Evolutionary conservation across 2,797 vertebrate genomes (phyloP).

Genomic region (Pagetopsis macropterus): DNA sequence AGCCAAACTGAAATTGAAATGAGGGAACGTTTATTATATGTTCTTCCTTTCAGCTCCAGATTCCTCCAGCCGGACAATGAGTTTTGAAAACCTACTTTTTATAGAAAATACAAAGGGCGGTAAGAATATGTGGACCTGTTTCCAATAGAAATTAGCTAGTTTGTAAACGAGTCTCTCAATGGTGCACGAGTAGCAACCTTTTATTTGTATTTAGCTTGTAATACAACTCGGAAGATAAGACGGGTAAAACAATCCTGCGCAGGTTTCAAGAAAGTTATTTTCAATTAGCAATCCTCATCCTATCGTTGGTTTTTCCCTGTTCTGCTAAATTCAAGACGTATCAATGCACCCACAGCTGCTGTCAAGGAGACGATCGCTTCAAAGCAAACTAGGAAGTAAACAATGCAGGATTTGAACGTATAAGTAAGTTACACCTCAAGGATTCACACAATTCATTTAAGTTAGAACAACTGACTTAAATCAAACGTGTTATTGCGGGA

Average conservation of each 20-base stretch:
- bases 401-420: background rate
- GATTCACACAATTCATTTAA: background rate
- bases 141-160: background rate
- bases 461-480: background rate
- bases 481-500: background rate
- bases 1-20: slow-evolving; percentile 9
- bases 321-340: background rate
- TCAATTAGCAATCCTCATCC: too few species aligned
- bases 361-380: background rate
- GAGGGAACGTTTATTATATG: background rate
- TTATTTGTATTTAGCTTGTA: background rate
- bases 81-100: too few species aligned
- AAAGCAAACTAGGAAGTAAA: background rate
- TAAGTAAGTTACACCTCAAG: background rate
- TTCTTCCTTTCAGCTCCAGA: background rate
- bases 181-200: background rate
- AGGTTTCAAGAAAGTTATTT: background rate
- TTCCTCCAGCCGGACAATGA: background rate
- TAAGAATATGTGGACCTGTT: background rate
- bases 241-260: too few species aligned
- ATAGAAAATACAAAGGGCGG: too few species aligned
- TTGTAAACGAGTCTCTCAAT: background rate
- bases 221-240: too few species aligned
- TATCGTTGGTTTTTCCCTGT: background rate
- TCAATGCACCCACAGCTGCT: background rate